Base-by-base conservation (phyloP, 2,888 invertebrate species). In the Cecidostiba fungosa region DNA sequence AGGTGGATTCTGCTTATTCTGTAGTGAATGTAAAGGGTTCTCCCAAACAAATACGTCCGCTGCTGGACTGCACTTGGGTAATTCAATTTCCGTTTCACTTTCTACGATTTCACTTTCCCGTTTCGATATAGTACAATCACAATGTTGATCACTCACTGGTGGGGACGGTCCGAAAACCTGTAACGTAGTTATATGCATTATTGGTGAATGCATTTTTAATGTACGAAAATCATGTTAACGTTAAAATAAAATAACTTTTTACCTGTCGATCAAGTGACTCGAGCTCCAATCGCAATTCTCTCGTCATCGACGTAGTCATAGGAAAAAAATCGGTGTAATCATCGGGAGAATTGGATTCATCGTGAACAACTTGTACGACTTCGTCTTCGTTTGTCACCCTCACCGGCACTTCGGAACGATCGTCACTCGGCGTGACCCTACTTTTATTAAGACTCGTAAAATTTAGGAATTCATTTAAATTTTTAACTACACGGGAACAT, bases 261-360 rank as follows among this genome's bases (percentile, higher is more conserved):
- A 97, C 97, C 93, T 97, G 97, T 12, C 97, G 95, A 93, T 98
- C 97, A 89, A 98, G 94, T 92, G 97, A 97, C 91, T 98, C 97
- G 87, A 97, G 93, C 92, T 98, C 97, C 76, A 97, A 94, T 89
- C 96, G 95, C 89, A 98, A 93, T 92, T 98, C 97, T 89, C 97
- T 95, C 0, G 97, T 97, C 94, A 97, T 97, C 3, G 97, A 97
- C 5, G 97, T 97, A 0, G 97, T 97, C 96, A 98, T 96, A 3
- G 97, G 97, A 91, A 97, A 97, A 92, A 97, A 97, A 79, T 94
- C 94, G 89, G 97, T 96, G 1, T 96, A 96, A 92, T 97, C 97
- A 89, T 97, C 97, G 0, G 97, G 97, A 87, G 97, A 97, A 81
- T 89, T 90, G 12, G 90, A 90, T 66, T 93, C 93, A 43, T 93